Evolutionary conservation across 2,888 invertebrate genomes (phyloP).

Genomic region (Frankliniella fusca): DNA sequence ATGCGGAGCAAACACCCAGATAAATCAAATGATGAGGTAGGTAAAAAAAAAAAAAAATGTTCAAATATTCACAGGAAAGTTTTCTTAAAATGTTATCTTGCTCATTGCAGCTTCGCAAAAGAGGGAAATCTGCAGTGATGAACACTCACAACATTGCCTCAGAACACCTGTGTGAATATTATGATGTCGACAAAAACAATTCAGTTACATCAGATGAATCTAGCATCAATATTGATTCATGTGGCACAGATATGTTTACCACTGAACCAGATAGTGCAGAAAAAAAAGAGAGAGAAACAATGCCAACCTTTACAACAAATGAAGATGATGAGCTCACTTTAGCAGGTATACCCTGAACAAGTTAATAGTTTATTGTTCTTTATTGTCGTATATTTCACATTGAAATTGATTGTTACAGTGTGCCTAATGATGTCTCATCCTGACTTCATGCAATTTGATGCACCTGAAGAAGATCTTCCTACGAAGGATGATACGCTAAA

Average conservation of each 20-base stretch:
- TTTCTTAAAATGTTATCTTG: background rate
- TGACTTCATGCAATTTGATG: background rate
- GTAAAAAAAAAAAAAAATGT: background rate
- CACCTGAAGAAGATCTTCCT: background rate
- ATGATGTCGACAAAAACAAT: background rate
- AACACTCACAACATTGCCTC: background rate
- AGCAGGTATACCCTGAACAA: background rate
- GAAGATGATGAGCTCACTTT: background rate
- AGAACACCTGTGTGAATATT: background rate
- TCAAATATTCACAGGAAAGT: background rate
- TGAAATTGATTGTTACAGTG: background rate
- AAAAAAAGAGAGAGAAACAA: background rate
- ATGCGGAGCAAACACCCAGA: constrained; percentile 59
- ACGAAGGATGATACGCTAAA: background rate
- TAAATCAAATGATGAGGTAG: background rate
- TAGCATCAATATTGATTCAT: background rate
- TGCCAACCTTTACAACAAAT: background rate
- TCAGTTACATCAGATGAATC: background rate
- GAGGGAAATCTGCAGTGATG: background rate
- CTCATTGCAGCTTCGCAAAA: constrained; percentile 13
- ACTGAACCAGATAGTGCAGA: background rate
- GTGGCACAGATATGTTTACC: background rate
- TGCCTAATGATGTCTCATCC: background rate
- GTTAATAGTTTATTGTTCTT: background rate
- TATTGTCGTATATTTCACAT: background rate